These are phyloP conservation scores for Oryzias celebensis DNA, from an alignment of 2,113 vertebrate species.

Conservation along the genomic window DNA sequence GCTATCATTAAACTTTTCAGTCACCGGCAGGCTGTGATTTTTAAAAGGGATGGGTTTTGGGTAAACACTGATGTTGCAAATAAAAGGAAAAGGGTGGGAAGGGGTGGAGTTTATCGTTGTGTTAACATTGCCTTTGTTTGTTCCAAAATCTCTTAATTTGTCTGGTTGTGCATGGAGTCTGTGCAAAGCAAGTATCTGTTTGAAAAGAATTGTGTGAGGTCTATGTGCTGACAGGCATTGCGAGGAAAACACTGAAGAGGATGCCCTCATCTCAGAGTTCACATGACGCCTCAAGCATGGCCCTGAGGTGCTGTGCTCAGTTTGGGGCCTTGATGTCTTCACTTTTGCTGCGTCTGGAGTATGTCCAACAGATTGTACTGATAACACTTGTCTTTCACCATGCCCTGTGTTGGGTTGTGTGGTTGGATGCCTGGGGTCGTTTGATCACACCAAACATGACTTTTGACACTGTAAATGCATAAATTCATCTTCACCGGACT, in stretches of 20 bases:
- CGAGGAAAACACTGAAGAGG: conserved; percentile 33
- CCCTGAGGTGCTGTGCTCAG: conserved; percentile 51
- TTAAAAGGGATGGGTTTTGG: conserved; percentile 49
- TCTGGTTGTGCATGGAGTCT: conserved; percentile 20
- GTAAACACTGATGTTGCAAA: conserved; percentile 51
- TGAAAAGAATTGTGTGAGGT: conserved; percentile 14
- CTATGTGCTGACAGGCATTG: conserved; percentile 29
- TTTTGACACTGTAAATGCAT: conserved; percentile 36
- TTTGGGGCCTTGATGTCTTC: conserved; percentile 51
- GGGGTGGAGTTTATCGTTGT: conserved; percentile 18
- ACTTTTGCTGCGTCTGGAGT: conserved; percentile 46
- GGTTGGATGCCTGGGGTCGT: conserved; percentile 28
- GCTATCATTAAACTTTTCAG: conserved; percentile 75
- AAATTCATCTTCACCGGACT: conserved; percentile 12
- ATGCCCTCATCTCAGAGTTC: conserved; percentile 36
- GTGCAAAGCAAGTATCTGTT: conserved; percentile 23
- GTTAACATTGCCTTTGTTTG: conserved; percentile 22
- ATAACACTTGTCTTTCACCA: conserved; percentile 51
- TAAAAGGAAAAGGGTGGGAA: conserved; percentile 15
- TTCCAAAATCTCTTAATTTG: conserved; percentile 28
- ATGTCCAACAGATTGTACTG: conserved; percentile 56
- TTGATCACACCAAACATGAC: conserved; percentile 28
- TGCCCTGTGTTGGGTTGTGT: conserved; percentile 23
- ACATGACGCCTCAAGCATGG: conserved; percentile 30
- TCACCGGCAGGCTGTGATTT: conserved; percentile 55